These are phyloP conservation scores for Leuciscus idus DNA, from an alignment of 2,113 vertebrate genomes.

Conservation along the genomic window DNA sequence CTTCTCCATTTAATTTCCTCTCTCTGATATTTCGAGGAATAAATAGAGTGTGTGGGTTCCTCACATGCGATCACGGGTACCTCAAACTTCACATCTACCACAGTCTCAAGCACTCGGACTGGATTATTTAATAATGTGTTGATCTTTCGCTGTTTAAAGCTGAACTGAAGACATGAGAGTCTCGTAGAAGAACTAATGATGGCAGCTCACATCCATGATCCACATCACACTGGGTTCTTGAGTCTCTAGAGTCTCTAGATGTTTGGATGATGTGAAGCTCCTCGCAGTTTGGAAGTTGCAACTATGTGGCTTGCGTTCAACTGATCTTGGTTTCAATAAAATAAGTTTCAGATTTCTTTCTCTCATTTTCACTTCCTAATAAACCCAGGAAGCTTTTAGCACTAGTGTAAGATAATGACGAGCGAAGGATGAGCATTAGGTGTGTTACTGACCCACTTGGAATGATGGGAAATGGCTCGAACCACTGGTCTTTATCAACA, in stretches of 20 bases:
- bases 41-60: not conserved
- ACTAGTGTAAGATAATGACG: not conserved
- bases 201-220: no score
- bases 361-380: not conserved
- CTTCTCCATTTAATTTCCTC: slow-evolving; percentile 49
- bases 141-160: not conserved
- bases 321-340: not conserved
- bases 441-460: not conserved
- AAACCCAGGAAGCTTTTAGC: not conserved
- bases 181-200: no score
- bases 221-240: no score
- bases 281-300: not conserved
- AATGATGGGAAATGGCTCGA: not conserved
- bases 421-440: not conserved
- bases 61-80: not conserved
- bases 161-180: no score
- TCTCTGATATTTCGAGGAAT: not conserved
- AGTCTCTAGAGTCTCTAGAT: not conserved
- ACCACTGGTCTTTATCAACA: not conserved
- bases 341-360: not conserved
- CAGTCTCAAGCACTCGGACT: not conserved
- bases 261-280: not conserved
- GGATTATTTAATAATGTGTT: not conserved
- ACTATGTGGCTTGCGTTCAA: not conserved
- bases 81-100: not conserved